These are phyloP conservation scores for Drosophila carrolli DNA, from an alignment of 1,140 invertebrate genomes.

Conservation along the genomic window DNA sequence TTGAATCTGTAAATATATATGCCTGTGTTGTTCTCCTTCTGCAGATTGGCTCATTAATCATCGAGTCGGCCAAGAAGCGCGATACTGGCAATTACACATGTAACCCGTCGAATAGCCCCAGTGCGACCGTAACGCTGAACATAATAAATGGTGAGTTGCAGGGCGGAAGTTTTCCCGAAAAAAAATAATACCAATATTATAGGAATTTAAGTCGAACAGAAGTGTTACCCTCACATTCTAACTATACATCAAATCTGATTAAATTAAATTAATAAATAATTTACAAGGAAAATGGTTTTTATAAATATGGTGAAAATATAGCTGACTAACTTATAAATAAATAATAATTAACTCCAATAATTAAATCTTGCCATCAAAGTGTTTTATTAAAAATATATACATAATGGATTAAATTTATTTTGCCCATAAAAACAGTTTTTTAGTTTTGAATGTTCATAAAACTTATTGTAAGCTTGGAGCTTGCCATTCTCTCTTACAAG, in stretches of 20 bases:
- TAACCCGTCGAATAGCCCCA: slow-evolving; percentile 84
- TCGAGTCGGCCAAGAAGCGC: slow-evolving; percentile 84
- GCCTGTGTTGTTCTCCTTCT: slow-evolving; percentile 25
- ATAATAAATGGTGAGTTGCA: slow-evolving; percentile 84
- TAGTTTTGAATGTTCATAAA: too few species aligned
- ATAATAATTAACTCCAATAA: too few species aligned
- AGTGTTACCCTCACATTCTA: background rate
- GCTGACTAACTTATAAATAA: too few species aligned
- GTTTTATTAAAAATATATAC: too few species aligned
- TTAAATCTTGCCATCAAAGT: too few species aligned
- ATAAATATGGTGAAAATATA: too few species aligned
- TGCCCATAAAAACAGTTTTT: too few species aligned
- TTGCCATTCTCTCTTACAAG: too few species aligned
- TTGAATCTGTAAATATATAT: slow-evolving; percentile 24
- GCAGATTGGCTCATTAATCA: slow-evolving; percentile 85
- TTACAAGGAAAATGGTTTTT: too few species aligned
- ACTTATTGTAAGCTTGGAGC: too few species aligned
- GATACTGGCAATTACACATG: slow-evolving; percentile 85
- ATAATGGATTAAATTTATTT: too few species aligned
- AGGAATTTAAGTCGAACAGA: background rate
- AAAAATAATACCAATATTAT: background rate
- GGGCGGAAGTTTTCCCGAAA: slow-evolving; percentile 5
- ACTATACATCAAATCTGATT: background rate
- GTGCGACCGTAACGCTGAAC: slow-evolving; percentile 84
- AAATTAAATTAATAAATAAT: too few species aligned